Conservation (phyloP, 2,888 invertebrate genomes). For the Netelia fuscicornis region DNA sequence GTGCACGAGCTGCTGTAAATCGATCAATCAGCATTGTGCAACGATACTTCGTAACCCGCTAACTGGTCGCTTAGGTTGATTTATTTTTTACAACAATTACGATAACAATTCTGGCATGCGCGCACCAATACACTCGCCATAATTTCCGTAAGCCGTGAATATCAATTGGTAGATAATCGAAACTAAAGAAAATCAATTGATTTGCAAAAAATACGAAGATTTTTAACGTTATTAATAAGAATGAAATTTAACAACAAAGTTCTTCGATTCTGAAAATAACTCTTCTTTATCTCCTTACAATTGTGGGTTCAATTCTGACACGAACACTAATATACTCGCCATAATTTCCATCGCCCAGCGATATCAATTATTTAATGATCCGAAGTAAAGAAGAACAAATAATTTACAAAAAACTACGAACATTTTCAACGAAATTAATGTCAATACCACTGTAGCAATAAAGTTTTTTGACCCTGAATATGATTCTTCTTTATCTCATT, state of each 20-base stretch:
- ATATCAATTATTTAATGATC: constrained; percentile 49
- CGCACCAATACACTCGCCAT: too few species aligned
- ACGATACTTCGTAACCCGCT: constrained; percentile 27
- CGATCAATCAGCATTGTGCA: constrained; percentile 42
- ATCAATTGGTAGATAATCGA: too few species aligned
- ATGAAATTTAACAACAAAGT: too few species aligned
- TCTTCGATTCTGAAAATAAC: too few species aligned
- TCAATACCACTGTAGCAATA: not conserved
- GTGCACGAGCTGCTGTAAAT: constrained; percentile 15
- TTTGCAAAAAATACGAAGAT: too few species aligned
- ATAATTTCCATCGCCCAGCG: constrained; percentile 57
- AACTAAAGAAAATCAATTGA: too few species aligned
- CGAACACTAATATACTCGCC: constrained; percentile 24
- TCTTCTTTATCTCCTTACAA: not conserved
- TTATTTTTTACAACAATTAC: constrained; percentile 37
- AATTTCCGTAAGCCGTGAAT: too few species aligned
- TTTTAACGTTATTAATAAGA: too few species aligned
- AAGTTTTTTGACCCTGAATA: not conserved
- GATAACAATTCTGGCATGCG: constrained; percentile 54
- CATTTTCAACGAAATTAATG: constrained; percentile 13
- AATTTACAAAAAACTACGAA: constrained; percentile 3
- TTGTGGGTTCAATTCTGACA: constrained; percentile 28
- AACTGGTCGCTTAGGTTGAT: constrained; percentile 34
- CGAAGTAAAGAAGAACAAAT: constrained; percentile 29
- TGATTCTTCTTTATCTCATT: constrained; percentile 10